Conservation (phyloP, 2,113 vertebrate genomes). For the Melanerpes aurifrons region DNA sequence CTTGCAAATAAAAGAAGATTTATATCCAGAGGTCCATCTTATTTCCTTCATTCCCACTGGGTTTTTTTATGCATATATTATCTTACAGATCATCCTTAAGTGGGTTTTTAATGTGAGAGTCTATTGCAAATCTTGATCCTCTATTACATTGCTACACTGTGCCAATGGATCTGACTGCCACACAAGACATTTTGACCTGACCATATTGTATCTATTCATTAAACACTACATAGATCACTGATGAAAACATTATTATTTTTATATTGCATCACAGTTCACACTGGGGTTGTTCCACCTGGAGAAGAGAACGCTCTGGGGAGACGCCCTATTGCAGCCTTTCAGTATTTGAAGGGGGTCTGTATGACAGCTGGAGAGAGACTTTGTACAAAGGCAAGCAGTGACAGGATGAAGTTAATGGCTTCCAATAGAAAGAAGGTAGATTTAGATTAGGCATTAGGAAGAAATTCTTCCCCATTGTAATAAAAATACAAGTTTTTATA, state of each 20-base stretch:
- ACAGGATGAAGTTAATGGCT: too few species aligned
- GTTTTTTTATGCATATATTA: not conserved
- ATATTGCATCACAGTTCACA: not conserved
- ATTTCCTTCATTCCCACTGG: not conserved
- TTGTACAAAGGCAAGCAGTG: too few species aligned
- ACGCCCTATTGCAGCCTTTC: too few species aligned
- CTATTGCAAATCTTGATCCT: not conserved
- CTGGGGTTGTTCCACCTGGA: too few species aligned
- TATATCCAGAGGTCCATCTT: not conserved
- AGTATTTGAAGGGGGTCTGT: too few species aligned
- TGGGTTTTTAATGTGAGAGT: not conserved
- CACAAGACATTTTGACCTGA: fast-evolving
- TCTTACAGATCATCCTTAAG: not conserved
- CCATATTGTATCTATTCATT: not conserved
- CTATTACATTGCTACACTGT: not conserved
- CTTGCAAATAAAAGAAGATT: not conserved
- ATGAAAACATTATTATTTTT: not conserved
- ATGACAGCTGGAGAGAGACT: too few species aligned
- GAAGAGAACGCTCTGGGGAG: too few species aligned
- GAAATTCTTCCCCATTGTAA: too few species aligned
- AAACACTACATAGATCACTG: not conserved
- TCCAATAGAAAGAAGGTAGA: too few species aligned
- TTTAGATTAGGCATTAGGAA: too few species aligned
- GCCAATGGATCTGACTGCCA: not conserved
- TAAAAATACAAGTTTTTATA: too few species aligned